Percentiles rank a stretch among this genome's conserved stretches.
These are phyloP conservation scores for Mormyrops boulengeri DNA, from an alignment of 2,797 vertebrate genomes.

Conservation along the genomic window DNA sequence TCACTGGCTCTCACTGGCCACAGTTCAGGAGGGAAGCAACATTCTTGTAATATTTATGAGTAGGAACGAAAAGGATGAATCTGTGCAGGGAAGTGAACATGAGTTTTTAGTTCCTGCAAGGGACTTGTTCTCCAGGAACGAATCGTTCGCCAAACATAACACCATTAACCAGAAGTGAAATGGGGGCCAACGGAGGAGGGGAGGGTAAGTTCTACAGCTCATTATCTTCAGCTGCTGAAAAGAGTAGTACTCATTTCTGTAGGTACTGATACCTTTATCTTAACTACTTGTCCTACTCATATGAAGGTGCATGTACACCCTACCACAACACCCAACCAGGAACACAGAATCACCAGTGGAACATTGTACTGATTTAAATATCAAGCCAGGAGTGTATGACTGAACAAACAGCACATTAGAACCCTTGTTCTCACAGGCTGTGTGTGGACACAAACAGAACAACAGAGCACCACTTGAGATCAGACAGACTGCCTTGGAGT, in stretches of 20 bases:
- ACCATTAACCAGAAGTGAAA: neutral
- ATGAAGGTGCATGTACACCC: neutral
- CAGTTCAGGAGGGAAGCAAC: neutral
- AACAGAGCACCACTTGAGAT: neutral
- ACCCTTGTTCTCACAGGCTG: neutral
- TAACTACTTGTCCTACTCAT: neutral
- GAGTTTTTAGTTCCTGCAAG: neutral
- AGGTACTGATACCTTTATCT: neutral
- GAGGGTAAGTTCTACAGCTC: neutral
- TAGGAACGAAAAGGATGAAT: neutral
- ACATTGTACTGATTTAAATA: neutral
- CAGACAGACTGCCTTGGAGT: neutral
- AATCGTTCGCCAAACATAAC: neutral
- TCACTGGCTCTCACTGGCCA: neutral
- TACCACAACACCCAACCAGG: neutral
- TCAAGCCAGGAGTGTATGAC: neutral
- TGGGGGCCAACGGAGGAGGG: neutral
- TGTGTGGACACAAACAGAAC: neutral
- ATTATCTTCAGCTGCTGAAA: neutral
- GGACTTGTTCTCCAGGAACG: neutral
- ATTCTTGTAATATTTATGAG: neutral
- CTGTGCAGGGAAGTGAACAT: neutral
- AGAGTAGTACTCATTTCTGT: neutral
- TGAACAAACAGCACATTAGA: neutral
- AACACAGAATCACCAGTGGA: neutral